Conservation (phyloP, 2,797 vertebrate species). For the Lepus townsendii region DNA sequence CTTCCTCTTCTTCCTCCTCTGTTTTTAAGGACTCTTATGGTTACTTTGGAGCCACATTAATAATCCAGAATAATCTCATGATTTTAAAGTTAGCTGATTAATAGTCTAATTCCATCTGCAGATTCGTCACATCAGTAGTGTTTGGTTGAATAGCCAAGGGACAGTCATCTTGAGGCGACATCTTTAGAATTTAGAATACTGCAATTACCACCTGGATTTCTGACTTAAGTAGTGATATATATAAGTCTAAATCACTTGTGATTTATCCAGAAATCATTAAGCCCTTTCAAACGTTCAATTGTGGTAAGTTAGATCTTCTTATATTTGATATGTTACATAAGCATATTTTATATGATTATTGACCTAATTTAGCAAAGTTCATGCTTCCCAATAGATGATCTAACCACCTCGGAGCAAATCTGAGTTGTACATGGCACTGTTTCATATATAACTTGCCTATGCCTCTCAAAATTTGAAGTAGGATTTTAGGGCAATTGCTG, state of each 20-base stretch:
- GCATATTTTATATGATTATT: conserved; percentile 16
- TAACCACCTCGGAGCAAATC: neutral
- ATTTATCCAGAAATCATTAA: conserved; percentile 41
- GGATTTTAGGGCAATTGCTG: conserved; percentile 4
- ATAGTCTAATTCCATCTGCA: conserved; percentile 1
- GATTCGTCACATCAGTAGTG: neutral
- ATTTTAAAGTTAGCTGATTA: conserved; percentile 46
- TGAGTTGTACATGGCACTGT: neutral
- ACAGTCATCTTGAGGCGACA: neutral
- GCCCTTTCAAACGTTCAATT: neutral
- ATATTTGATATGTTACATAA: neutral
- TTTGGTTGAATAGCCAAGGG: conserved; percentile 26
- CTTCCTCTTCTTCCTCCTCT: neutral
- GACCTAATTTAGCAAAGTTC: neutral
- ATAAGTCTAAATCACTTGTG: neutral
- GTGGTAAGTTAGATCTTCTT: conserved; percentile 11
- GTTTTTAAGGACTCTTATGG: conserved; percentile 19
- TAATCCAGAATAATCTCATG: conserved; percentile 14
- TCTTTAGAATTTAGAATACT: conserved; percentile 44
- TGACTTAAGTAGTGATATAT: neutral
- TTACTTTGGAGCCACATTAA: neutral
- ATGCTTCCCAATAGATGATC: conserved; percentile 1
- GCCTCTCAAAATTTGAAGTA: neutral
- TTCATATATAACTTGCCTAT: conserved; percentile 13
- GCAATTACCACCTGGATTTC: conserved; percentile 9